phyloP scores from a whole-genome alignment of 2,797 vertebrate species.

The Rhynchonycteris naso region DNA sequence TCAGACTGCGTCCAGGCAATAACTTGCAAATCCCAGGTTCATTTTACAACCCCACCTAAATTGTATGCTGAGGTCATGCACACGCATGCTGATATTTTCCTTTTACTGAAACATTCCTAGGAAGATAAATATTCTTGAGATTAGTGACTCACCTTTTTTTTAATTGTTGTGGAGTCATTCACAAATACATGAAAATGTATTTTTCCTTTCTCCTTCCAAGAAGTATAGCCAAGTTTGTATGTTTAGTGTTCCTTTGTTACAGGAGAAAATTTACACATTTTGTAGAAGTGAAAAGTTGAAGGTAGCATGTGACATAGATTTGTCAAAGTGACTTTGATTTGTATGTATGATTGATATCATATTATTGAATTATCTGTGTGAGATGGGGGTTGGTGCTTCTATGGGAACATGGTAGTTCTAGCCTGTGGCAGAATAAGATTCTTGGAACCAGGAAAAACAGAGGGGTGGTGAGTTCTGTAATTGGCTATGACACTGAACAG shows the following conservation, averaged over 20 bases:
- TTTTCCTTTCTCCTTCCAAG: neutral
- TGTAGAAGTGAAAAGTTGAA: neutral
- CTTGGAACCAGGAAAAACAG: neutral
- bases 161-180: neutral
- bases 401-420: neutral
- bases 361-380: neutral
- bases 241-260: neutral
- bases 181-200: neutral
- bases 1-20: neutral
- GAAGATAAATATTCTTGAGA: neutral
- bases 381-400: neutral
- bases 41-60: neutral
- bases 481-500: neutral
- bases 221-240: neutral
- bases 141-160: neutral
- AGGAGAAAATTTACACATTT: neutral
- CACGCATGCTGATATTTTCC: neutral
- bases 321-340: neutral
- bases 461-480: neutral
- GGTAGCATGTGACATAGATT: neutral
- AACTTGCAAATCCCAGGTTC: neutral
- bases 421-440: neutral
- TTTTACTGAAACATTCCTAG: neutral
- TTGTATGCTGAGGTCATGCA: neutral
- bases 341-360: neutral